A percentile compares a stretch with the other conserved stretches of the same genome.
phyloP scores from a whole-genome alignment of 2,888 invertebrate genomes.

The Eurois occulta region DNA sequence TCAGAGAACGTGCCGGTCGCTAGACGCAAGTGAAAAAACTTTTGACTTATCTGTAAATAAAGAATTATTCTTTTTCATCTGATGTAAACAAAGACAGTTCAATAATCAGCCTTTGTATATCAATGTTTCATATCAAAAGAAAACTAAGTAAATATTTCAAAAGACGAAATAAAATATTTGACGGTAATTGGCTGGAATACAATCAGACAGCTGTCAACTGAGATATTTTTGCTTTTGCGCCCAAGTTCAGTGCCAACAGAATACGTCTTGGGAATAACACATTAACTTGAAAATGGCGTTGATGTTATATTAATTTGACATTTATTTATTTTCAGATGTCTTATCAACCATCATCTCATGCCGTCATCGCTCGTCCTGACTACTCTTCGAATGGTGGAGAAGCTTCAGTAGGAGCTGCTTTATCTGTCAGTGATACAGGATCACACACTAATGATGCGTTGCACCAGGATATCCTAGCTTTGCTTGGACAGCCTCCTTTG shows the following conservation, averaged over 20 bases:
- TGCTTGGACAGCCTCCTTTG: slow-evolving; percentile 78
- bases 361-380: slow-evolving; percentile 86
- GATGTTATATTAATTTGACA: slow-evolving; percentile 2
- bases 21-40: neutral
- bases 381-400: slow-evolving; percentile 85
- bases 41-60: neutral
- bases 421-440: slow-evolving; percentile 85
- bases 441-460: slow-evolving; percentile 74
- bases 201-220: slow-evolving; percentile 29
- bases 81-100: neutral
- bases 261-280: slow-evolving; percentile 3
- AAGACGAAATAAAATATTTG: slow-evolving; percentile 13
- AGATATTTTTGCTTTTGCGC: slow-evolving; percentile 21
- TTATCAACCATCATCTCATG: slow-evolving; percentile 82
- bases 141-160: slow-evolving; percentile 34
- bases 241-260: slow-evolving; percentile 7
- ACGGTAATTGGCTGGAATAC: slow-evolving; percentile 38
- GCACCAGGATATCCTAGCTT: slow-evolving; percentile 82
- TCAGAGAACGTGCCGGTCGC: neutral
- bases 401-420: slow-evolving; percentile 87
- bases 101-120: slow-evolving; percentile 3
- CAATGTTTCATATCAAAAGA: neutral
- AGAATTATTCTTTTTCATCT: neutral
- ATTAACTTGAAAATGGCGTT: neutral
- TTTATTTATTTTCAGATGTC: slow-evolving; percentile 75